A percentile compares a stretch with the other conserved stretches of the same genome.
These are phyloP conservation scores for Halcyon leucocephala DNA, from an alignment of 2,797 vertebrate species.

Conservation along the genomic window DNA sequence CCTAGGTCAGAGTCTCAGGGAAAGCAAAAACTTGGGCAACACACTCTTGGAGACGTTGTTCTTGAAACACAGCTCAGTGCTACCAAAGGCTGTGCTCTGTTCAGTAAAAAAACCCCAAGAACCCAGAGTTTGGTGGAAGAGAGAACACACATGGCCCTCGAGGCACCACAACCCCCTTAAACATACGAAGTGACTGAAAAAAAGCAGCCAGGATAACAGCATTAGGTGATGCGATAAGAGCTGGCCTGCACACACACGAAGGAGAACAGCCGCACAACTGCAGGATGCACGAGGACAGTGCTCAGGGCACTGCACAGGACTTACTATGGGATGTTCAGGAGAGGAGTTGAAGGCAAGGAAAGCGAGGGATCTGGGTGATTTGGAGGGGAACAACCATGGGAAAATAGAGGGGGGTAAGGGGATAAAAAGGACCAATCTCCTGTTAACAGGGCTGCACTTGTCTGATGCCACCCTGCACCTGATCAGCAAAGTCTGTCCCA, in stretches of 20 bases:
- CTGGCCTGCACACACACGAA: background rate
- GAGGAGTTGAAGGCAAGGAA: background rate
- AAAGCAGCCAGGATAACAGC: background rate
- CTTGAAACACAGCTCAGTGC: background rate
- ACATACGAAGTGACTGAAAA: background rate
- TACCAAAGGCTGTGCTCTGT: background rate
- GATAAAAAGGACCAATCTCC: background rate
- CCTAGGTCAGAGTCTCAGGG: background rate
- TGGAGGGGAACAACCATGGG: background rate
- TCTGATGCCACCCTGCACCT: background rate
- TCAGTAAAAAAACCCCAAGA: rapidly evolving
- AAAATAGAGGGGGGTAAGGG: background rate
- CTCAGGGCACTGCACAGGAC: background rate
- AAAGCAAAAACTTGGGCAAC: background rate
- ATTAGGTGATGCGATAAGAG: background rate
- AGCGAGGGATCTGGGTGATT: background rate
- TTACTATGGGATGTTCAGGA: background rate
- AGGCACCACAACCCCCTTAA: background rate
- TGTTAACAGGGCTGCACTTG: background rate
- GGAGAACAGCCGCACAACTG: rapidly evolving
- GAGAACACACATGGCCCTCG: background rate
- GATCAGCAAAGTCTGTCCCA: background rate
- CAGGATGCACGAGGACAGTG: background rate
- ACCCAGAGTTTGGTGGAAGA: background rate
- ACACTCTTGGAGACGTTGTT: background rate